phyloP scores from a whole-genome alignment of 1,140 invertebrate genomes.

The Drosophila navojoa region DNA sequence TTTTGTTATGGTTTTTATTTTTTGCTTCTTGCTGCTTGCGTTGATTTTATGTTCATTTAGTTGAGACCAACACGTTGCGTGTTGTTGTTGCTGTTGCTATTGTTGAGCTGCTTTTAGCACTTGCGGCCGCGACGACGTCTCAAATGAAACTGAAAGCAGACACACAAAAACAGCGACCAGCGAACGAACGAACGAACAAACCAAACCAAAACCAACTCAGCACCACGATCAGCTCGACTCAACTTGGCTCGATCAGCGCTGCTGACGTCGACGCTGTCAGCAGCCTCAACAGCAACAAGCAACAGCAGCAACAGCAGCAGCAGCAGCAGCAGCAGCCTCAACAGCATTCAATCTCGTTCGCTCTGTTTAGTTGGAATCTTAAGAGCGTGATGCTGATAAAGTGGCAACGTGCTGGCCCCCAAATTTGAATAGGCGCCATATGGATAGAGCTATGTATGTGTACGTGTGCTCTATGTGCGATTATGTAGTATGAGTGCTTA shows the following conservation, averaged over 20 bases:
- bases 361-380: conserved; percentile 62
- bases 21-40: conserved; percentile 22
- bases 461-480: conserved; percentile 18
- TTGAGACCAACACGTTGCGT: conserved; percentile 44
- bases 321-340: conserved; percentile 16
- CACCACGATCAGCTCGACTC: conserved; percentile 29
- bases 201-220: conserved; percentile 30
- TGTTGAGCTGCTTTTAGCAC: conserved; percentile 50
- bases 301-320: no score
- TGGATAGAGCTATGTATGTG: conserved; percentile 11
- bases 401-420: conserved; percentile 69
- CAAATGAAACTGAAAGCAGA: conserved; percentile 82
- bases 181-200: conserved; percentile 29
- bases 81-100: conserved; percentile 32
- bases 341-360: conserved; percentile 25
- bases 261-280: conserved; percentile 17
- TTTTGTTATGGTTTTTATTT: not conserved
- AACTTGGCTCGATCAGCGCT: conserved; percentile 28
- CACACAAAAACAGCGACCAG: conserved; percentile 58
- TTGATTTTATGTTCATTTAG: conserved; percentile 57
- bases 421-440: conserved; percentile 65
- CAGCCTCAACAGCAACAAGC: not conserved
- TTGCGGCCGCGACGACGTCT: conserved; percentile 75
- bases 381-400: conserved; percentile 78
- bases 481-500: conserved; percentile 11